Conservation (phyloP, 2,888 invertebrate genomes). For the Lasius platythorax region DNA sequence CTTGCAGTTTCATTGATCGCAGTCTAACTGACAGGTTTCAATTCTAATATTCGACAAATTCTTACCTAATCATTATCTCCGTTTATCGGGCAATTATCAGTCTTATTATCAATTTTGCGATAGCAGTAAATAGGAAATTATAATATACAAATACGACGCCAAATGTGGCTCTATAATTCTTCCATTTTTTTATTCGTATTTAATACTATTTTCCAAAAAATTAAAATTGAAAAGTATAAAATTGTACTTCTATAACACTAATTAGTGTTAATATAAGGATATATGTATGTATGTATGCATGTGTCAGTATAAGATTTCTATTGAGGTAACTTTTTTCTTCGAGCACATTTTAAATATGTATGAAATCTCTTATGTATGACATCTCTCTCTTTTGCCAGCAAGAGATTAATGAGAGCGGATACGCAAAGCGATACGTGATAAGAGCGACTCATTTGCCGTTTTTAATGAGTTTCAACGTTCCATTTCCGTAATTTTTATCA, state of each 20-base stretch:
- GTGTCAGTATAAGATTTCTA: not conserved
- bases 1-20: conserved; percentile 10
- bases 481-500: not conserved
- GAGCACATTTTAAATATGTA: not conserved
- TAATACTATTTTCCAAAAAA: not conserved
- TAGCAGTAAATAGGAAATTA: not conserved
- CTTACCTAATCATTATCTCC: conserved; percentile 27
- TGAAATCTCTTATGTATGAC: not conserved
- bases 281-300: not conserved
- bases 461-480: not conserved
- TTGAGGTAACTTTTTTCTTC: not conserved
- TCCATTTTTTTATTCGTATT: not conserved
- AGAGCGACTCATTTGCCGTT: not conserved
- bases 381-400: not conserved
- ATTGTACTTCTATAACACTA: not conserved
- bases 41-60: not conserved
- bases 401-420: not conserved
- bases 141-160: not conserved
- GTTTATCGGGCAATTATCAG: too few species aligned
- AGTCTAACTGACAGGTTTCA: not conserved
- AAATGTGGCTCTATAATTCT: not conserved
- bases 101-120: not conserved
- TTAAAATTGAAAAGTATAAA: not conserved
- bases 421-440: not conserved
- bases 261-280: conserved; percentile 4